phyloP scores from a whole-genome alignment of 2,797 vertebrate genomes.

The Rhinophrynus dorsalis region DNA sequence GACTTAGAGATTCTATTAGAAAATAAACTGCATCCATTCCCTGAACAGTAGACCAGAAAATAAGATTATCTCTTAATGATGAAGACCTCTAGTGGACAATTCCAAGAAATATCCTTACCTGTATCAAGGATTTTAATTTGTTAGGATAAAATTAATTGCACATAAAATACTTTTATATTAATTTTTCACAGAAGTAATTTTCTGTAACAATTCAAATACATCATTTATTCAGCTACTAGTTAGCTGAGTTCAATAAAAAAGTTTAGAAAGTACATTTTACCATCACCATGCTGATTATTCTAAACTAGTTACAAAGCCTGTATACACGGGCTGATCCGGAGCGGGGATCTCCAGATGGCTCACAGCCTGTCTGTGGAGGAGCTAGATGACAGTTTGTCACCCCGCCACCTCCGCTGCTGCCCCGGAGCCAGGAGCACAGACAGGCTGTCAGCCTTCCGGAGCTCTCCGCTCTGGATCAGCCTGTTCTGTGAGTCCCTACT shows the following conservation, averaged over 20 bases:
- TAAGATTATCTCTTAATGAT: not conserved
- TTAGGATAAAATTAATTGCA: not conserved
- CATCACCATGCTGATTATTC: not conserved
- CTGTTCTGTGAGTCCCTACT: no score
- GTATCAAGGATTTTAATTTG: not conserved
- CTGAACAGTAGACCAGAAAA: not conserved
- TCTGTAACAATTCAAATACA: not conserved
- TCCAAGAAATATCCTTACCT: not conserved
- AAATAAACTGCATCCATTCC: conserved; percentile 8
- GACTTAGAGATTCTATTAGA: conserved; percentile 20
- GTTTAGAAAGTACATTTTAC: not conserved
- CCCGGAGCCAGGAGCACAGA: no score
- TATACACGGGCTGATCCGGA: no score
- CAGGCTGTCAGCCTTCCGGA: no score
- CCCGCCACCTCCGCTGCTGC: no score
- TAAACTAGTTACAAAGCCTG: no score
- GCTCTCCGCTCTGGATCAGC: no score
- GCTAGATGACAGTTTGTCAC: no score
- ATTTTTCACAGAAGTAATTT: conserved; percentile 4
- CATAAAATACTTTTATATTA: conserved; percentile 1
- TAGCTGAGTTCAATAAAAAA: conserved; percentile 8
- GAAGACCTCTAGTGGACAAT: conserved; percentile 17
- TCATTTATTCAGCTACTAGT: not conserved
- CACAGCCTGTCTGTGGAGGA: no score
- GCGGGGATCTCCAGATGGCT: no score